phyloP scores from a whole-genome alignment of 2,888 invertebrate genomes.

The Gortyna flavago region DNA sequence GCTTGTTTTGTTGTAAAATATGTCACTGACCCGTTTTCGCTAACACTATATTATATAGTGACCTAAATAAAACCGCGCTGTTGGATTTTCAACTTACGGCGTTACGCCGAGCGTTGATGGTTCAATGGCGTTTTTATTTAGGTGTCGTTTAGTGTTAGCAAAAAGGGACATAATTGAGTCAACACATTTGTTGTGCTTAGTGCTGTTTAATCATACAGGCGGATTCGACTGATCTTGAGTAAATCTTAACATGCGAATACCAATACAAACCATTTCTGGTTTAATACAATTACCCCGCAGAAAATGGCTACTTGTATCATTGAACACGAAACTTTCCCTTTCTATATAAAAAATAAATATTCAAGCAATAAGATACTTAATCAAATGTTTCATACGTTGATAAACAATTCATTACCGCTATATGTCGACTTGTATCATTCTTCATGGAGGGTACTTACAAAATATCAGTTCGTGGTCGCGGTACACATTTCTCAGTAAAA shows the following conservation, averaged over 20 bases:
- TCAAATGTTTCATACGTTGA: background rate
- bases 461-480: constrained; percentile 2
- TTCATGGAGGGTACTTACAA: constrained; percentile 1
- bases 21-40: background rate
- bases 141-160: background rate
- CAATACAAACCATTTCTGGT: no score
- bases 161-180: background rate
- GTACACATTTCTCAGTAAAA: constrained; percentile 26
- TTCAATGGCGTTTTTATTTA: background rate
- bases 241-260: background rate
- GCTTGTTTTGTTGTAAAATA: background rate
- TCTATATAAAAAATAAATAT: background rate
- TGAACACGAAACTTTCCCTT: background rate
- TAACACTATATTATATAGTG: background rate
- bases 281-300: no score
- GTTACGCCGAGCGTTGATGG: no score
- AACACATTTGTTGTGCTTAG: background rate
- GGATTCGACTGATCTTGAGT: background rate
- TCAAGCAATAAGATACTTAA: background rate
- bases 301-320: background rate
- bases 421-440: constrained; percentile 12
- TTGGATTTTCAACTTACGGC: no score
- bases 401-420: constrained; percentile 10
- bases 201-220: background rate
- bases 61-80: background rate